Evolutionary conservation across 2,888 invertebrate genomes (phyloP).

Genomic region (Carabus problematicus): DNA sequence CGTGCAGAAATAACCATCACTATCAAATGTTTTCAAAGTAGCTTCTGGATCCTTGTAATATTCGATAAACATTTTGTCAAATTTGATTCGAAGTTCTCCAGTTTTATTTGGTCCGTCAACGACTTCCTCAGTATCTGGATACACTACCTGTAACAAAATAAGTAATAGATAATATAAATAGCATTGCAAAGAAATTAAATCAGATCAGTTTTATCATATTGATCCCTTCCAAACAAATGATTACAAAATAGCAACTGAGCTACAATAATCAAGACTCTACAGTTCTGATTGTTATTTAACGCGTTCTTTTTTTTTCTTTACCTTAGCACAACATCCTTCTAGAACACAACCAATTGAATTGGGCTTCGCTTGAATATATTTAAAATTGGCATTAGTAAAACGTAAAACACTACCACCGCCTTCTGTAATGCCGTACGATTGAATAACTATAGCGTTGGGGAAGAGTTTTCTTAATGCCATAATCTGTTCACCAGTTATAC

Average conservation of each 20-base stretch:
- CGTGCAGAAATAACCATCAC: constrained; percentile 50
- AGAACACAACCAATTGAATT: background rate
- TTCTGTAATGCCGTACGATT: constrained; percentile 1
- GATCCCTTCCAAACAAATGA: too few species aligned
- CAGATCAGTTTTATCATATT: too few species aligned
- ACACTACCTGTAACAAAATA: constrained; percentile 6
- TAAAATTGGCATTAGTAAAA: background rate
- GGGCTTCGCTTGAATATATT: background rate
- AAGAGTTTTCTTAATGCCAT: background rate
- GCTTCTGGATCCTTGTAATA: constrained; percentile 41
- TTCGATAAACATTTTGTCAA: constrained; percentile 37
- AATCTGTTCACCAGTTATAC: background rate
- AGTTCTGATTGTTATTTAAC: background rate
- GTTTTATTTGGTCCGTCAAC: background rate
- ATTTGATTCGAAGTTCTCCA: constrained; percentile 13
- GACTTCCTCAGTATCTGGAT: constrained; percentile 4
- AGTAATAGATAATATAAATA: background rate
- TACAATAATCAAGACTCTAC: too few species aligned
- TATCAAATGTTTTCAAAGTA: constrained; percentile 45
- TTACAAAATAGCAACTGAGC: constrained; percentile 1
- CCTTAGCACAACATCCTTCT: background rate
- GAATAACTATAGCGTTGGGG: background rate
- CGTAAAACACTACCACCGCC: background rate
- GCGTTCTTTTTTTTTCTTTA: background rate
- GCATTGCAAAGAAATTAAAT: too few species aligned